Base-by-base conservation (phyloP, 2,797 vertebrate species). In the Kryptolebias ocellatus region DNA sequence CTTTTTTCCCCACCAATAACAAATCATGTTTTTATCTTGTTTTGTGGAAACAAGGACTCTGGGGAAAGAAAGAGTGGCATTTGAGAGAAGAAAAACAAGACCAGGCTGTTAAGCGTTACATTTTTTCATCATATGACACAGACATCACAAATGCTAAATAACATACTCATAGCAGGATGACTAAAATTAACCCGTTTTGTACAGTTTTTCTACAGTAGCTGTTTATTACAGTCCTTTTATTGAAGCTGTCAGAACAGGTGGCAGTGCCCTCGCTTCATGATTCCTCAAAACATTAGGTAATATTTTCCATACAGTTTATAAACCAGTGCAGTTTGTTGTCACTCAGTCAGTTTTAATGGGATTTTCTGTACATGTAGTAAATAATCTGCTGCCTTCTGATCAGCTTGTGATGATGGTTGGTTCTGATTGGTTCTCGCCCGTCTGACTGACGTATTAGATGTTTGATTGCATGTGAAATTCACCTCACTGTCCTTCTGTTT, bases 321-420 rank as follows among this genome's bases (percentile, higher is more conserved):
- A 52, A 18, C 3, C 28, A 14, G n/a, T 20, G 18, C 34, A 64
- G 60, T 67, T 46, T 39, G 42, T 15, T 59, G 78, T 72, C 66
- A 31, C 37, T 50, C 65, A 51, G 42, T 68, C 61, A 60, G 63
- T 57, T 67, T 47, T 76, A 52, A 73, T 27, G 55, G 42, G 54
- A 58, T 72, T 44, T 29, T 6, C 31, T 34, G 39, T 11, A 39
- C 37, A 10, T 64, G 58, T 74, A 51, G 72, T 72, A 68, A 79
- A 83, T 77, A 70, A 73, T 80, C 62, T 60, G 53, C 60, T 34
- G 2, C 34, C 37, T 37, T 73, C 42, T 68, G 53, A 31, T 66
- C 63, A 39, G 51, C 59, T 42, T 61, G 45, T 57, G 56, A 65
- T 64, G 44, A 24, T 24, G 18, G 65, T 51, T 80, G 77, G 70